phyloP scores from a whole-genome alignment of 2,888 invertebrate genomes.

The Polia nebulosa region DNA sequence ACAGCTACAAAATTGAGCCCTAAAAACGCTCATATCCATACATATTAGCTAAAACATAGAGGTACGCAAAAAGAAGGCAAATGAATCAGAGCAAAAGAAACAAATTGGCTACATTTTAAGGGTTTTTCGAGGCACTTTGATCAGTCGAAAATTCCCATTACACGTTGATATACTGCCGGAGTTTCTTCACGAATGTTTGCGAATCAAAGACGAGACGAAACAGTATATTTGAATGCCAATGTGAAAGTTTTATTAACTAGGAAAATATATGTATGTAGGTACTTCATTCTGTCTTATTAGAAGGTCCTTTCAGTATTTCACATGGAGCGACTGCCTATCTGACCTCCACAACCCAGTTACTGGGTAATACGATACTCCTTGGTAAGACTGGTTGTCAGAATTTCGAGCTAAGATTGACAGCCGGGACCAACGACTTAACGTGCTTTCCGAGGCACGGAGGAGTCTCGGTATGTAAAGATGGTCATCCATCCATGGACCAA shows the following conservation, averaged over 20 bases:
- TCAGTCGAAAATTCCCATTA: slow-evolving; percentile 70
- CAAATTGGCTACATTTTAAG: slow-evolving; percentile 75
- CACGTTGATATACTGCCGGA: slow-evolving; percentile 66
- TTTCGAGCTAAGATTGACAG: too few relatives aligned
- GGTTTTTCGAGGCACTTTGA: slow-evolving; percentile 72
- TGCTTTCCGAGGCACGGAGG: too few relatives aligned
- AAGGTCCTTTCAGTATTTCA: slow-evolving; percentile 7
- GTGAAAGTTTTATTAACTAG: slow-evolving; percentile 50
- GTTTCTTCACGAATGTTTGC: slow-evolving; percentile 52
- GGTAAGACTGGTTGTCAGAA: too few relatives aligned
- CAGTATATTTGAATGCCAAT: slow-evolving; percentile 57
- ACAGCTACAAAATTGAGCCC: not conserved
- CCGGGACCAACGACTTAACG: too few relatives aligned
- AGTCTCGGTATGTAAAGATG: too few relatives aligned
- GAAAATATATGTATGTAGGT: slow-evolving; percentile 8
- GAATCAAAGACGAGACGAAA: slow-evolving; percentile 55
- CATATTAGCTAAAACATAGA: slow-evolving; percentile 13
- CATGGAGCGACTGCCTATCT: too few relatives aligned
- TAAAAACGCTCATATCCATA: not conserved
- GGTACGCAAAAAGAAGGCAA: slow-evolving; percentile 25
- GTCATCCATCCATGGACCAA: too few relatives aligned
- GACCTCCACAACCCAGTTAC: too few relatives aligned
- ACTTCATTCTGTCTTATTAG: slow-evolving; percentile 1
- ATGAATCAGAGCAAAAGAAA: slow-evolving; percentile 63
- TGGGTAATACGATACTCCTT: too few relatives aligned